Conservation (phyloP, 2,888 invertebrate genomes). For the Tenthredo amoena region DNA sequence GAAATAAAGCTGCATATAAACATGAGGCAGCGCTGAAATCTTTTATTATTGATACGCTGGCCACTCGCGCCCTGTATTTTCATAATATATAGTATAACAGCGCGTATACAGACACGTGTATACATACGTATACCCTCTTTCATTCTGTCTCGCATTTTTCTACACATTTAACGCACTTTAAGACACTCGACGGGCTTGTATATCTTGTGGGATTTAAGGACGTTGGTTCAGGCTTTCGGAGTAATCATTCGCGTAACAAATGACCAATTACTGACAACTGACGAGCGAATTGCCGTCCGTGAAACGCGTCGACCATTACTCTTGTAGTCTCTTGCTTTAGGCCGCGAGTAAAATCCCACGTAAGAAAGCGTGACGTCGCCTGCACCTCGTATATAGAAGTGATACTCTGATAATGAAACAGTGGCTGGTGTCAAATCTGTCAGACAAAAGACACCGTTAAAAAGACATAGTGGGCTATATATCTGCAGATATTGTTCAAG, state of each 20-base stretch:
- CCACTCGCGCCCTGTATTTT: slow-evolving; percentile 55
- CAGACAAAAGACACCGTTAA: slow-evolving; percentile 35
- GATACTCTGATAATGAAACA: slow-evolving; percentile 20
- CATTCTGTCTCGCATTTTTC: neutral
- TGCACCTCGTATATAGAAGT: neutral
- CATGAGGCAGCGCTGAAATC: slow-evolving; percentile 62
- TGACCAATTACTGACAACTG: slow-evolving; percentile 35
- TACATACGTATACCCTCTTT: slow-evolving; percentile 34
- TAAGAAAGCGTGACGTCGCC: neutral
- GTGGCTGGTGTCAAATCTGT: slow-evolving; percentile 47
- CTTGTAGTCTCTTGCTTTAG: neutral
- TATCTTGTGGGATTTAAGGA: neutral
- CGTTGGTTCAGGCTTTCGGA: neutral
- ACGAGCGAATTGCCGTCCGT: slow-evolving; percentile 25
- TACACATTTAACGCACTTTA: neutral
- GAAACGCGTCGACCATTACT: slow-evolving; percentile 23
- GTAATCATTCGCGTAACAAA: slow-evolving; percentile 1
- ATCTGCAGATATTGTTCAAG: neutral
- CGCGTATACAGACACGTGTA: neutral
- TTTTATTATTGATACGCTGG: slow-evolving; percentile 64
- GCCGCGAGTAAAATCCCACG: slow-evolving; percentile 1
- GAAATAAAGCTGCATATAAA: slow-evolving; percentile 68
- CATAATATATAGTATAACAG: slow-evolving; percentile 24
- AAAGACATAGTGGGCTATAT: slow-evolving; percentile 23
- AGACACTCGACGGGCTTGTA: neutral